Evolutionary conservation across 2,888 invertebrate genomes (phyloP).

Genomic region (Drosophila borborema): DNA sequence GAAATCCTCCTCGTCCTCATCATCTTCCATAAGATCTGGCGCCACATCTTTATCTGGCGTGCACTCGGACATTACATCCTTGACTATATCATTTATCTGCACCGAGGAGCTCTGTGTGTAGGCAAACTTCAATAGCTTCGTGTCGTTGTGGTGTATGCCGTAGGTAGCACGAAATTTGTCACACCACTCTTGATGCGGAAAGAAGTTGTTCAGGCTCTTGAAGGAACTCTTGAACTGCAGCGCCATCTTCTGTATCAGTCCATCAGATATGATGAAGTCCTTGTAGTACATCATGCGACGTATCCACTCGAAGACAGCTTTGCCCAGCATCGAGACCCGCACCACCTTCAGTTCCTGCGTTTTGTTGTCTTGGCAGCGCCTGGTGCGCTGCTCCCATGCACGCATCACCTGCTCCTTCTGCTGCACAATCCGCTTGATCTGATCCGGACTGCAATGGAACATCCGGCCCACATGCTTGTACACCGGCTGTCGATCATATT

Average conservation of each 20-base stretch:
- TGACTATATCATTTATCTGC: constrained; percentile 82
- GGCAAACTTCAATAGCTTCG: constrained; percentile 77
- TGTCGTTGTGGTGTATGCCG: constrained; percentile 76
- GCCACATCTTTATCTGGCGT: constrained; percentile 35
- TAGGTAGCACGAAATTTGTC: constrained; percentile 82
- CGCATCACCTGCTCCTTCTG: constrained; percentile 79
- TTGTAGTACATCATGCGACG: constrained; percentile 84
- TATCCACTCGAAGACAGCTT: constrained; percentile 84
- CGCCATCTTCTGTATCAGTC: constrained; percentile 83
- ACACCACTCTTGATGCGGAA: constrained; percentile 83
- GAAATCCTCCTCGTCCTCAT: constrained; percentile 34
- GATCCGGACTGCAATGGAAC: constrained; percentile 84
- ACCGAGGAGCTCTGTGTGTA: constrained; percentile 82
- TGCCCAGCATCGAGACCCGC: constrained; percentile 81
- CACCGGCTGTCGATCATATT: constrained; percentile 82
- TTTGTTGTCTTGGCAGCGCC: constrained; percentile 76
- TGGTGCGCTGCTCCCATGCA: constrained; percentile 83
- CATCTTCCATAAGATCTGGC: constrained; percentile 35
- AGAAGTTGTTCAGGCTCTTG: constrained; percentile 81
- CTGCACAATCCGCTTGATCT: constrained; percentile 83
- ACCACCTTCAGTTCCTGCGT: constrained; percentile 81
- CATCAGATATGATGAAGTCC: constrained; percentile 82
- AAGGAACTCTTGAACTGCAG: constrained; percentile 81
- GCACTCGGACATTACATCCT: constrained; percentile 76
- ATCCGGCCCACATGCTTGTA: constrained; percentile 83